Base-by-base conservation (phyloP, 2,888 invertebrate species). In the Terebella lapidaria region DNA sequence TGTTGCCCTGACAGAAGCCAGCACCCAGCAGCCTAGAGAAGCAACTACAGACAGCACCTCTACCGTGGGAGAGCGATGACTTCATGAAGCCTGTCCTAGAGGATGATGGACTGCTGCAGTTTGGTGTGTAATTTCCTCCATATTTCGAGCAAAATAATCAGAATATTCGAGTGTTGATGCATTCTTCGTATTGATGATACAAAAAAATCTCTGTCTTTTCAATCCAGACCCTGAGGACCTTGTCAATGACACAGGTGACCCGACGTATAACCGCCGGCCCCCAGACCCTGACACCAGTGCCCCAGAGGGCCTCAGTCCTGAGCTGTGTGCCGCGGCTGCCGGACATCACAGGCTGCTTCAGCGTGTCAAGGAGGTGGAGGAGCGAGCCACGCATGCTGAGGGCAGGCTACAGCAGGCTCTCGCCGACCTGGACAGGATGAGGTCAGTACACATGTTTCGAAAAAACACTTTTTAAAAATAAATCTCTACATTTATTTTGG, bases 21-120 rank as follows among this genome's bases (percentile, higher is more conserved):
- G n/a, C n/a, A n/a, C n/a, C n/a, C n/a, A n/a, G n/a, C n/a, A n/a
- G n/a, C n/a, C n/a, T n/a, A n/a, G n/a, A n/a, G n/a, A n/a, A n/a
- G n/a, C n/a, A n/a, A n/a, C n/a, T n/a, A n/a, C n/a, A n/a, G n/a
- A n/a, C n/a, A n/a, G n/a, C n/a, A n/a, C n/a, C n/a, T n/a, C 35
- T 15, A 10, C 61, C 64, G 20, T 68, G 67, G 67, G 22, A 26
- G 20, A 51, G 35, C 51, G 68, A 68, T 53, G 42, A 29, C 2
- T 67, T 47, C 51, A 58, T 68, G 60, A 61, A 57, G 45, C 68
- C 68, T 18, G 59, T 59, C 5, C 10, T 66, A 3, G 60, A 56
- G 20, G 66, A 68, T 56, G 69, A 69, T 58, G 49, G 55, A 5
- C 56, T 69, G n/a, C 61, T 69, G 10, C 65, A 62, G 45, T 63